These are phyloP conservation scores for Listronotus bonariensis DNA, from an alignment of 1,140 invertebrate species.

Conservation along the genomic window DNA sequence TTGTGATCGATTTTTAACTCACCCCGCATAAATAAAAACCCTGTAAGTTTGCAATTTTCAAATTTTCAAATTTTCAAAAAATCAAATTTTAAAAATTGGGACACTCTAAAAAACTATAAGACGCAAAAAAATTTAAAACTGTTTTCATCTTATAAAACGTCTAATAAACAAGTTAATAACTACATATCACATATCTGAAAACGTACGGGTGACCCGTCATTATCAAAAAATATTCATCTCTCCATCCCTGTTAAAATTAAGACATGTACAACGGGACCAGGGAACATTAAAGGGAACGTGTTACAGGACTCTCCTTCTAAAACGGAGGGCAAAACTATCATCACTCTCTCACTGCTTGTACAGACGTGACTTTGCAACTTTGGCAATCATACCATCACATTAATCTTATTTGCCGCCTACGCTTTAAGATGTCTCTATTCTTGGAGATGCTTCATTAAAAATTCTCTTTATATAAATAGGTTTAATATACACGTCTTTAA, in stretches of 20 bases:
- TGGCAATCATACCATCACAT: slow-evolving; percentile 49
- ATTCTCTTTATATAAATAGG: slow-evolving; percentile 23
- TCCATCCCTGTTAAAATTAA: slow-evolving; percentile 11
- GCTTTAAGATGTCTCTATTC: slow-evolving; percentile 36
- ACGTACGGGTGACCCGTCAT: too few species aligned
- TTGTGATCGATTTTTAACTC: too few species aligned
- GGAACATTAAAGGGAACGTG: slow-evolving; percentile 36
- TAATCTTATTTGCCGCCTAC: slow-evolving; percentile 42
- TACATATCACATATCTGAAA: too few species aligned
- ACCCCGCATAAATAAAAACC: too few species aligned
- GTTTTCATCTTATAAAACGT: too few species aligned
- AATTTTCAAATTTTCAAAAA: too few species aligned
- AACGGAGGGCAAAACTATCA: slow-evolving; percentile 43
- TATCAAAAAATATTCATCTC: neutral
- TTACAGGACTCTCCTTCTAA: slow-evolving; percentile 44
- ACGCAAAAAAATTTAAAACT: too few species aligned
- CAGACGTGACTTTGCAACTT: slow-evolving; percentile 50
- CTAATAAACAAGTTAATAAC: too few species aligned
- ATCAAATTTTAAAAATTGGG: too few species aligned
- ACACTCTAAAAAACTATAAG: too few species aligned
- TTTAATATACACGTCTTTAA: slow-evolving; percentile 20
- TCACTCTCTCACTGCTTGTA: slow-evolving; percentile 45
- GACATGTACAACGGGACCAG: slow-evolving; percentile 24
- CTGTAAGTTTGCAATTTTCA: too few species aligned
- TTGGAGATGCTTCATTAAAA: slow-evolving; percentile 42